Evolutionary conservation across 1,140 invertebrate genomes (phyloP).

Genomic region (Caenorhabditis brenneri): DNA sequence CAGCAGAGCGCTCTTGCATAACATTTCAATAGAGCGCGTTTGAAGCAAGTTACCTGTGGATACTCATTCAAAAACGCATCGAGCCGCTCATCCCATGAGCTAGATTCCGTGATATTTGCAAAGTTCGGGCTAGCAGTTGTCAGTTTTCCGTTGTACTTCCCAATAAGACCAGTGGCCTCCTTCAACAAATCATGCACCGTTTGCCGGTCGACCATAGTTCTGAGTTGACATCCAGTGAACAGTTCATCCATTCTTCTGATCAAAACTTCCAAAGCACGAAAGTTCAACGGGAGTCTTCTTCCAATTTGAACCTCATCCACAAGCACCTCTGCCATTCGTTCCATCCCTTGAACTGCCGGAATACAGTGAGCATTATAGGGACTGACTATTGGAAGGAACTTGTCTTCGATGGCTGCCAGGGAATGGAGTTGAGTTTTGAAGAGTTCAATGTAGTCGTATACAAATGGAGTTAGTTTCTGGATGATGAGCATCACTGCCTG

Average conservation of each 20-base stretch:
- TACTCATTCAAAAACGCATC: neutral
- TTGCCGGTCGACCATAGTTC: neutral
- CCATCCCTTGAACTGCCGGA: neutral
- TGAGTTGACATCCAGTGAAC: neutral
- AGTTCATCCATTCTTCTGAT: neutral
- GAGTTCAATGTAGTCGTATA: neutral
- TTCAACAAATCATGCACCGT: neutral
- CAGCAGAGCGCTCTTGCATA: too few relatives aligned
- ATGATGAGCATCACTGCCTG: neutral
- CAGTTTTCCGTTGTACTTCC: neutral
- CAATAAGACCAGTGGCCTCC: slow-evolving; percentile 28
- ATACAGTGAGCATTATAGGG: slow-evolving; percentile 26
- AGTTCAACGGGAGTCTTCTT: neutral
- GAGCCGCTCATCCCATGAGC: neutral
- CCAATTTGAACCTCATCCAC: neutral
- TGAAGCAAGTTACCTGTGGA: neutral
- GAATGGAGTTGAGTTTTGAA: neutral
- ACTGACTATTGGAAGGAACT: neutral
- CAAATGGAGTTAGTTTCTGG: neutral
- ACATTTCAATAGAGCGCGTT: neutral
- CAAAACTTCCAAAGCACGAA: neutral
- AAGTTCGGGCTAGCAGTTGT: too few relatives aligned
- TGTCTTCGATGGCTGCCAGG: neutral
- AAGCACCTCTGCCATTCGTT: neutral
- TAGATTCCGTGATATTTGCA: neutral